Conservation (phyloP, 2,888 invertebrate species). For the Euplexia lucipara region DNA sequence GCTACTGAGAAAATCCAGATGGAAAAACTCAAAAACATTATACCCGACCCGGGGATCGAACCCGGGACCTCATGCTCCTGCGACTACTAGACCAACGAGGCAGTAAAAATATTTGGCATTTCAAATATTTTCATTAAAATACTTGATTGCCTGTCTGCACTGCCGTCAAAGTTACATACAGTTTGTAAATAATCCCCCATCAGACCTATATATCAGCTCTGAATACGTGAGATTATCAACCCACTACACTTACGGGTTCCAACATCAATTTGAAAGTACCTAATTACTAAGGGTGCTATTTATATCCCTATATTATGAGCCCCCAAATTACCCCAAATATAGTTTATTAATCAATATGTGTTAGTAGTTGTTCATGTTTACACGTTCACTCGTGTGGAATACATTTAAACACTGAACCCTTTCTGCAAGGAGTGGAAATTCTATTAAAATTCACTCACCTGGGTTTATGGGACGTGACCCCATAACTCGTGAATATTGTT, state of each 20-base stretch:
- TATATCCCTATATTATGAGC: background rate
- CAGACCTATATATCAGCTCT: background rate
- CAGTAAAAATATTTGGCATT: too few relatives aligned
- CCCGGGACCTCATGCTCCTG: too few relatives aligned
- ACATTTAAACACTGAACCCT: slow-evolving; percentile 49
- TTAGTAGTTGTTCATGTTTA: slow-evolving; percentile 29
- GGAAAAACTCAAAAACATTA: too few relatives aligned
- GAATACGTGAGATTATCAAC: too few relatives aligned
- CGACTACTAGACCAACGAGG: too few relatives aligned
- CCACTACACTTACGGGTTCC: background rate
- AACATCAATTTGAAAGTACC: slow-evolving; percentile 6
- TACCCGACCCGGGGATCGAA: too few relatives aligned
- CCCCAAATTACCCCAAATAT: background rate
- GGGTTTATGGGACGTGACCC: slow-evolving; percentile 34
- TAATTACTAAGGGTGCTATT: slow-evolving; percentile 3
- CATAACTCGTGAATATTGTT: slow-evolving; percentile 50
- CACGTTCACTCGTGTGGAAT: slow-evolving; percentile 39
- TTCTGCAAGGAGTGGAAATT: slow-evolving; percentile 50
- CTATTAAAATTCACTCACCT: slow-evolving; percentile 53
- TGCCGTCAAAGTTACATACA: background rate
- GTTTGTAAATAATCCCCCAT: background rate
- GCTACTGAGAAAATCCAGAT: too few relatives aligned
- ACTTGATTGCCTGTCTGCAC: background rate
- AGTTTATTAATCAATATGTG: slow-evolving; percentile 5
- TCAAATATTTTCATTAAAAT: too few relatives aligned